Conservation (phyloP, 2,113 vertebrate species). For the Gorsachius goisagi region DNA sequence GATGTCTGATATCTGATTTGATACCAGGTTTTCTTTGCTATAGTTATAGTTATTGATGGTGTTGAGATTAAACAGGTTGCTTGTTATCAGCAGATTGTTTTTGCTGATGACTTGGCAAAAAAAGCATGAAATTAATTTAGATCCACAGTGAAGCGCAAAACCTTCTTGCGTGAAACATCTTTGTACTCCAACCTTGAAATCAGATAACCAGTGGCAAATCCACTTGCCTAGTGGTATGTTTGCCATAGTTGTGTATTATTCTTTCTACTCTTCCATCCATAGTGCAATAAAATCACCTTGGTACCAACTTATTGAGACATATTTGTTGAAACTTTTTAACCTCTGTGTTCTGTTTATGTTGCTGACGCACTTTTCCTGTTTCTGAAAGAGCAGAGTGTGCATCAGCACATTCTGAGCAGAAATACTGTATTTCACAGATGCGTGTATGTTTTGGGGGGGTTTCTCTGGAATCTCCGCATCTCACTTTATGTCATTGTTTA, state of each 20-base stretch:
- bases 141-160: background rate
- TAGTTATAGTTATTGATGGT: background rate
- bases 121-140: background rate
- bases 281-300: background rate
- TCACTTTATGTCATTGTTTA: background rate
- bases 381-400: background rate
- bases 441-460: background rate
- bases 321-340: background rate
- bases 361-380: background rate
- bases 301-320: background rate
- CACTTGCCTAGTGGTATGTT: background rate
- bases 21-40: background rate
- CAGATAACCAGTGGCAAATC: background rate
- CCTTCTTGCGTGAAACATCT: background rate
- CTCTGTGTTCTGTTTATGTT: background rate
- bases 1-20: background rate
- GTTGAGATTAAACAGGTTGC: background rate
- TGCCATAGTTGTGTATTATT: background rate
- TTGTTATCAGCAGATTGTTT: background rate
- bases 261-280: background rate
- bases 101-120: background rate
- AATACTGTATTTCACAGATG: background rate
- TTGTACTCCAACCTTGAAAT: background rate
- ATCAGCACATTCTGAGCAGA: background rate
- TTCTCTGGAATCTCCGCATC: background rate